Conservation (phyloP, 2,113 vertebrate genomes). For the Collichthys lucidus region DNA sequence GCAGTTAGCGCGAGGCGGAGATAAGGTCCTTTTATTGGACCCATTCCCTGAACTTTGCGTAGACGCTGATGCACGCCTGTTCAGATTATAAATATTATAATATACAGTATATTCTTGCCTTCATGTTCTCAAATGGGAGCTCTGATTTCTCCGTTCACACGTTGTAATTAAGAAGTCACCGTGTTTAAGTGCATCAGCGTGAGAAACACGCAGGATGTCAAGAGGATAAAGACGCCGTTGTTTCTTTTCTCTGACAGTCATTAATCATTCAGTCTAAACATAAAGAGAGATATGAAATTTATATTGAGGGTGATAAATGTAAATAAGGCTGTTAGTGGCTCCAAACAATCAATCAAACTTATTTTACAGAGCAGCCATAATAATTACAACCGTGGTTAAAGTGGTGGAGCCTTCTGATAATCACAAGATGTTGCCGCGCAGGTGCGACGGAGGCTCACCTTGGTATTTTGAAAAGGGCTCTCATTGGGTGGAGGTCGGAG, state of each 20-base stretch:
- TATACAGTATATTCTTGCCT: background rate
- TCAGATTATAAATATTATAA: background rate
- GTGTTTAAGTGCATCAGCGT: background rate
- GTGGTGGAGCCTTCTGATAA: background rate
- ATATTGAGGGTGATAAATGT: background rate
- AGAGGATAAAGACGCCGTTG: background rate
- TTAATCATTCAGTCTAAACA: background rate
- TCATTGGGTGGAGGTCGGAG: constrained; percentile 97
- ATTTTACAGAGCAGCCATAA: background rate
- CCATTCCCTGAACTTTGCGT: background rate
- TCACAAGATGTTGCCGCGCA: background rate
- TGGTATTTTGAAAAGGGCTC: constrained; percentile 98
- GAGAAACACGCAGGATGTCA: background rate
- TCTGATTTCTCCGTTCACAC: background rate
- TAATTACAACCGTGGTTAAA: background rate
- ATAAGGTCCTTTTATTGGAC: background rate
- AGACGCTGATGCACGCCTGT: background rate
- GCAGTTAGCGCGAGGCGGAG: background rate
- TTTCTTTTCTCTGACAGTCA: constrained; percentile 1
- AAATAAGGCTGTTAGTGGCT: background rate
- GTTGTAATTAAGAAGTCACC: constrained; percentile 18
- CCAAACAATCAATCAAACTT: background rate
- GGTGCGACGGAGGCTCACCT: constrained; percentile 83
- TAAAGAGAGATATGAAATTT: background rate
- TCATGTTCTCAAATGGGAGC: background rate